phyloP scores from a whole-genome alignment of 1,140 invertebrate species.

The Trialeurodes vaporariorum region DNA sequence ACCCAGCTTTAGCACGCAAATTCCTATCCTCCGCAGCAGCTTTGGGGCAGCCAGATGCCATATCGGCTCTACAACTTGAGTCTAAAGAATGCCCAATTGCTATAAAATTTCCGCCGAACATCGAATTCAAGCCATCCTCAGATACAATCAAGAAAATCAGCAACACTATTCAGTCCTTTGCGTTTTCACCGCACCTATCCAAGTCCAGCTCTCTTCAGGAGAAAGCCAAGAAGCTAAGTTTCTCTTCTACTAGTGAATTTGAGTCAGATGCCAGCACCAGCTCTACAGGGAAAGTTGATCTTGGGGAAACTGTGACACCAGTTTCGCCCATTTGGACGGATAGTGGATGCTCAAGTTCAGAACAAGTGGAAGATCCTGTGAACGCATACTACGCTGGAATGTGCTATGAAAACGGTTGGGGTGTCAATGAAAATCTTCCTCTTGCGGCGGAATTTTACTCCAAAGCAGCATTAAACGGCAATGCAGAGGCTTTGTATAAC shows the following conservation, averaged over 20 bases:
- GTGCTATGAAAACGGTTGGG: constrained; percentile 8
- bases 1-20: constrained; percentile 36
- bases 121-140: not conserved
- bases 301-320: too few relatives aligned
- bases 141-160: not conserved
- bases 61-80: constrained; percentile 36
- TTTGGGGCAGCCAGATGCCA: constrained; percentile 43
- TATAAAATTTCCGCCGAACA: not conserved
- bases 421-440: constrained; percentile 6
- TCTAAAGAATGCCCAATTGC: not conserved
- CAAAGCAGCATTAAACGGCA: constrained; percentile 7
- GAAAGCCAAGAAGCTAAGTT: not conserved
- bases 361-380: not conserved
- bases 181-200: not conserved
- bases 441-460: constrained; percentile 2
- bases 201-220: not conserved
- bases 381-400: not conserved
- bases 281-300: not conserved
- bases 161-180: not conserved
- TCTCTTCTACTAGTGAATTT: not conserved
- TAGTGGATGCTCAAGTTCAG: not conserved
- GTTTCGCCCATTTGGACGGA: not conserved
- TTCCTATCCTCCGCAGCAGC: constrained; percentile 43
- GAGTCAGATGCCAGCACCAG: not conserved
- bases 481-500: constrained; percentile 14